Evolutionary conservation across 2,888 invertebrate species (phyloP).

Genomic region (Dimorphilus gyrociliatus): DNA sequence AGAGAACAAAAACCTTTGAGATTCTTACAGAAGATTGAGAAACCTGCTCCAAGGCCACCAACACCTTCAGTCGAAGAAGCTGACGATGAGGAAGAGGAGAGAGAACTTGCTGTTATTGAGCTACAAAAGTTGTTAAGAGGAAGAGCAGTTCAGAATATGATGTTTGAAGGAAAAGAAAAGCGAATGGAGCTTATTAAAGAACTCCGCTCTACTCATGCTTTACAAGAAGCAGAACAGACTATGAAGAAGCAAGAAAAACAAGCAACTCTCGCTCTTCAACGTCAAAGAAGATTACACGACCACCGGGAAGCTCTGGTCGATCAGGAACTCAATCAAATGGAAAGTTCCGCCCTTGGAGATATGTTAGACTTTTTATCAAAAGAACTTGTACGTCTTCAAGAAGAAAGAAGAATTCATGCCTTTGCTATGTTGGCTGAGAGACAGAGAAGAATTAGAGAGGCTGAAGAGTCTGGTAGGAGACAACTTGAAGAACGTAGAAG

Average conservation of each 20-base stretch:
- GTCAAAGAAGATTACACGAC: conserved; percentile 30
- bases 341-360: conserved; percentile 53
- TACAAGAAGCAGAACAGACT: conserved; percentile 44
- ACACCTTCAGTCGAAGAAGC: conserved; percentile 35
- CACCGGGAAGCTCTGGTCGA: conserved; percentile 39
- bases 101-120: conserved; percentile 45
- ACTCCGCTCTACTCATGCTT: conserved; percentile 48
- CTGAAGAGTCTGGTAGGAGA: conserved; percentile 58
- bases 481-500: conserved; percentile 57
- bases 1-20: conserved; percentile 27
- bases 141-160: conserved; percentile 54
- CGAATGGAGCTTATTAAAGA: conserved; percentile 55
- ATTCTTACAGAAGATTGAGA: conserved; percentile 37
- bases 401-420: conserved; percentile 62
- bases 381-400: conserved; percentile 56
- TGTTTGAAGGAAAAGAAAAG: conserved; percentile 53
- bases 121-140: conserved; percentile 53
- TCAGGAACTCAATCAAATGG: conserved; percentile 51
- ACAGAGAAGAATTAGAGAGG: conserved; percentile 57
- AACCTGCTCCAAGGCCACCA: conserved; percentile 36
- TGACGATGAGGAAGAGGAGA: conserved; percentile 37
- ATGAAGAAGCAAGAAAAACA: conserved; percentile 29
- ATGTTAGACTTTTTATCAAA: conserved; percentile 58
- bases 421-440: conserved; percentile 59
- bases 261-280: conserved; percentile 30